Conservation (phyloP, 1,140 invertebrate genomes). For the Prorops nasuta region DNA sequence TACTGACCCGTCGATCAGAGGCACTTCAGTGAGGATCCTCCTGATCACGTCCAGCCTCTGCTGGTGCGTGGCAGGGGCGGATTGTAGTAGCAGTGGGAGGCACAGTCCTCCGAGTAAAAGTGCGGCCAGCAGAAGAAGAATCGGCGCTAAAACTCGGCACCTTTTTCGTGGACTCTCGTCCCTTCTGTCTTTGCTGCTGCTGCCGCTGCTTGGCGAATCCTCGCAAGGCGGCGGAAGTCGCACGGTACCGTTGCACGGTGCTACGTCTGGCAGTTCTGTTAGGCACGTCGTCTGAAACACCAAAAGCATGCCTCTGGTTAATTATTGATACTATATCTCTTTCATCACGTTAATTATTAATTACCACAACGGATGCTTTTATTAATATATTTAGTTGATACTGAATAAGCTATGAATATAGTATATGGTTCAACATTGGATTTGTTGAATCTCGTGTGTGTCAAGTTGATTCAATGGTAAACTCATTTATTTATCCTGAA, state of each 20-base stretch:
- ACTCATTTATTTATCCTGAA: too few relatives aligned
- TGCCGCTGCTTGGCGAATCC: constrained; percentile 50
- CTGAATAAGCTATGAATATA: neutral
- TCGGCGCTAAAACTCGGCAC: constrained; percentile 51
- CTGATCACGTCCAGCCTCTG: constrained; percentile 58
- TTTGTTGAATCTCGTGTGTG: too few relatives aligned
- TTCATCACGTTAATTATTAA: too few relatives aligned
- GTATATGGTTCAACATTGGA: too few relatives aligned
- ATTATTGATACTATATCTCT: too few relatives aligned
- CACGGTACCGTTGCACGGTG: constrained; percentile 54
- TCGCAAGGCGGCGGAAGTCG: constrained; percentile 50
- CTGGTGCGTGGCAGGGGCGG: constrained; percentile 53
- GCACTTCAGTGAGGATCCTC: constrained; percentile 61
- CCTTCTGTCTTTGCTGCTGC: constrained; percentile 52
- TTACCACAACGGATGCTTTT: too few relatives aligned
- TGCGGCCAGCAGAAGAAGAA: constrained; percentile 49
- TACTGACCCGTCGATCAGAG: constrained; percentile 64
- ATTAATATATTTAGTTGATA: neutral
- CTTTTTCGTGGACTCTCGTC: constrained; percentile 46
- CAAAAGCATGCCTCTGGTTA: constrained; percentile 11
- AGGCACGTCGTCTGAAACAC: constrained; percentile 56
- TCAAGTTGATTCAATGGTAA: too few relatives aligned
- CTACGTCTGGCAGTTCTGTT: constrained; percentile 57
- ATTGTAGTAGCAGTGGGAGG: constrained; percentile 54
- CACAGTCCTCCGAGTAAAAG: constrained; percentile 55